Conservation (phyloP, 2,113 vertebrate species). For the Ciconia maguari region DNA sequence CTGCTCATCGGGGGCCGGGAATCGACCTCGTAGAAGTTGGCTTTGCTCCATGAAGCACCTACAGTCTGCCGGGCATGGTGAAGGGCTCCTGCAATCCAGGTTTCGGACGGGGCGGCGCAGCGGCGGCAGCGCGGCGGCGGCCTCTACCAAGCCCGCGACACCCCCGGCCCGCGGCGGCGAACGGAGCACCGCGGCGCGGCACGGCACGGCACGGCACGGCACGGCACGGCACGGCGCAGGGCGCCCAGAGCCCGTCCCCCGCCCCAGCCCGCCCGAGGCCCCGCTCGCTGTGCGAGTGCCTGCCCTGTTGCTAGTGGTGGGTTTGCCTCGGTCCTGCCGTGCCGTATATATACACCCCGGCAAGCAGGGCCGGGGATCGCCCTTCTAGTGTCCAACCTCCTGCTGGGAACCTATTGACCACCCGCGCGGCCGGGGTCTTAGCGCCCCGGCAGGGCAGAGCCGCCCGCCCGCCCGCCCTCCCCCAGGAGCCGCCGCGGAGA, state of each 20-base stretch:
- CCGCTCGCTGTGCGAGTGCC: neutral
- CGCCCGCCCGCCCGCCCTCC: neutral
- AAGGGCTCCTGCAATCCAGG: constrained; percentile 88
- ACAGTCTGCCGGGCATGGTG: constrained; percentile 87
- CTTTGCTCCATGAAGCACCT: constrained; percentile 92
- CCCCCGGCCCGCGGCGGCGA: neutral
- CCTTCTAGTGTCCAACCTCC: constrained; percentile 67
- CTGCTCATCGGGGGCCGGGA: constrained; percentile 88
- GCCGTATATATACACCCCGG: constrained; percentile 51
- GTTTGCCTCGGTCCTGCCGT: neutral
- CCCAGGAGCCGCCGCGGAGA: neutral
- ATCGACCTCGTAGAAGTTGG: constrained; percentile 95
- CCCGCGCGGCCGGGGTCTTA: constrained; percentile 52
- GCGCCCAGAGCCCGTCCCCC: neutral
- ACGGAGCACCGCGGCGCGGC: neutral
- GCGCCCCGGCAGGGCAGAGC: neutral
- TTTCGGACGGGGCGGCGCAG: constrained; percentile 49
- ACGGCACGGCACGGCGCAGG: neutral
- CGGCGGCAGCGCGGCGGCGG: neutral
- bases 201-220: neutral
- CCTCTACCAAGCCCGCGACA: neutral
- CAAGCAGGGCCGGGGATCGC: constrained; percentile 35
- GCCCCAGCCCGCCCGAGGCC: neutral
- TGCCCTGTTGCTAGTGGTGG: constrained; percentile 62
- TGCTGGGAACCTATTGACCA: constrained; percentile 25